Base-by-base conservation (phyloP, 2,888 invertebrate species). In the Steinernema hermaphroditum region DNA sequence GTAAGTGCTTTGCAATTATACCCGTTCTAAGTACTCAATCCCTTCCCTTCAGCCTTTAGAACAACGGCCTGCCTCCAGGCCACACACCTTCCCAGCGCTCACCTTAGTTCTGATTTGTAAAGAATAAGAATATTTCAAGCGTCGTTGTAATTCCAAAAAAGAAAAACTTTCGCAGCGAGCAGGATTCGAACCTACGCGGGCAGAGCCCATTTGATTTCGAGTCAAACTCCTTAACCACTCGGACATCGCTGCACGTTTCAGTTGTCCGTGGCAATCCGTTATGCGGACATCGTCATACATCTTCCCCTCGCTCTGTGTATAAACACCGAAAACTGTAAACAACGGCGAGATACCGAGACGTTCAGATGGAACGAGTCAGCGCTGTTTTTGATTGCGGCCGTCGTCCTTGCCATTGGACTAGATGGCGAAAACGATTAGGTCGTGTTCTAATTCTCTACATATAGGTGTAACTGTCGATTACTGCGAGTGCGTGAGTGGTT, bases 191-290 rank as follows among this genome's bases (percentile, higher is more conserved):
- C 81, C 81, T 83, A 77, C 83, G 82, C 82, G 82, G 80, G 80
- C 83, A 81, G 73, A 84, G 84, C 83, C 82, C 84, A 85, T 81
- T 83, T 82, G 84, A 83, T 83, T 84, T 83, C 83, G 80, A 84
- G 83, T 84, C 83, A 82, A 82, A 82, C 83, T 83, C 83, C 83
- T 83, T 83, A 83, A 83, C 83, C 83, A 81, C 83, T 83, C 82
- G 82, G 83, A 83, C 83, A 83, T 77, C 22, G 46, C 46, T 46
- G 46, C 46, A 37, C 37, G n/a, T 46, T 6, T 46, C 8, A 4
- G 46, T 4, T 16, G 8, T 6, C 8, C 46, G 46, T 9, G 9
- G 8, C 6, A 6, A 46, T 46, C 46, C 16, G 46, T 19, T 19
- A 19, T 46, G 37, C 37, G 37, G 6, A 9, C 16, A n/a, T 16